Percentiles rank a stretch among this genome's conserved stretches.
phyloP scores from a whole-genome alignment of 2,888 invertebrate species.

The Teleogryllus oceanicus region DNA sequence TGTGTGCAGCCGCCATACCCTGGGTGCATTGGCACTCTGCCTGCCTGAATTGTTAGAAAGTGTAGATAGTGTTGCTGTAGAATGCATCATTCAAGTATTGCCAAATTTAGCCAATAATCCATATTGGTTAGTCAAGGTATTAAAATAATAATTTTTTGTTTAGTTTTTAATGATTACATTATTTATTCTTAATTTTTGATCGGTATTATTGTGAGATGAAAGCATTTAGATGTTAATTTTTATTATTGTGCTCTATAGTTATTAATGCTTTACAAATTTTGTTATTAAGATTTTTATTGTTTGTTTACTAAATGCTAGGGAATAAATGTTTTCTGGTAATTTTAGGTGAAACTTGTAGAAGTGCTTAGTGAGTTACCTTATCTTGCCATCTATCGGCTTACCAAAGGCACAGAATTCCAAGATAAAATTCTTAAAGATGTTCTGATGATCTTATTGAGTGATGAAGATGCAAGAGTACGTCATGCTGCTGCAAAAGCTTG shows the following conservation, averaged over 20 bases:
- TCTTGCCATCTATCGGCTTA: constrained; percentile 55
- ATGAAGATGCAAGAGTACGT: constrained; percentile 75
- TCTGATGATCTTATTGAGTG: constrained; percentile 62
- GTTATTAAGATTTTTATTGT: background rate
- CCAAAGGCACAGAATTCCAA: constrained; percentile 54
- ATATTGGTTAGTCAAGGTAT: constrained; percentile 82
- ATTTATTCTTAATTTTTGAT: background rate
- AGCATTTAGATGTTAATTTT: too few relatives aligned
- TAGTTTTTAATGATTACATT: background rate
- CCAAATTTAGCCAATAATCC: constrained; percentile 65
- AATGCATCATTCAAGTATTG: constrained; percentile 59
- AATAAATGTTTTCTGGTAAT: background rate
- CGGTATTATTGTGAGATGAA: background rate
- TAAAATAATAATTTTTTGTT: constrained; percentile 24
- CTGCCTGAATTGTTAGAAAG: constrained; percentile 61
- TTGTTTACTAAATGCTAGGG: background rate
- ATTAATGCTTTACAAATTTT: background rate
- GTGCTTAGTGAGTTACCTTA: constrained; percentile 60
- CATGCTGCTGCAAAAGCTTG: constrained; percentile 66
- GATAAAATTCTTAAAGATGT: constrained; percentile 58
- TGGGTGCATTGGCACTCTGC: constrained; percentile 60
- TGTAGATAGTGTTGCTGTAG: constrained; percentile 54
- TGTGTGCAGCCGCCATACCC: constrained; percentile 67
- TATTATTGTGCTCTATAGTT: too few relatives aligned
- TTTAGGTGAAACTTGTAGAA: constrained; percentile 62